phyloP scores from a whole-genome alignment of 2,888 invertebrate genomes.

The Homarus gammarus region DNA sequence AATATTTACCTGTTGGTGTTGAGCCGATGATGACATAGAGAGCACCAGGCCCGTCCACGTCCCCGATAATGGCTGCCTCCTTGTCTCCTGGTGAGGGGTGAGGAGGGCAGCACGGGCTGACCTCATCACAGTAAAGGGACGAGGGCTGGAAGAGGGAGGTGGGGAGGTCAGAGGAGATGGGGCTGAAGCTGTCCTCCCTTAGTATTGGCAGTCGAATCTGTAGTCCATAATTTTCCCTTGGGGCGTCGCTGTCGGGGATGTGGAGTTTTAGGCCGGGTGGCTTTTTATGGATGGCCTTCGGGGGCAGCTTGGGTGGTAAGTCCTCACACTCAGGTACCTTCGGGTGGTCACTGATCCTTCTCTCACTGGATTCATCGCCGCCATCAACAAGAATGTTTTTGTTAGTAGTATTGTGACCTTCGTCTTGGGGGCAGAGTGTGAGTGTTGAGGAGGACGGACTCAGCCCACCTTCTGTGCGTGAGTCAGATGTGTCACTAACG shows the following conservation, averaged over 20 bases:
- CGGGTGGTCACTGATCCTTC: not conserved
- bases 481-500: not conserved
- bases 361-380: not conserved
- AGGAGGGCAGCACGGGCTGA: not conserved
- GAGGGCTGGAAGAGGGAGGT: not conserved
- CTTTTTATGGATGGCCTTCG: not conserved
- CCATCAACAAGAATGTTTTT: not conserved
- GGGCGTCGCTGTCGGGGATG: not conserved
- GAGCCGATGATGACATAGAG: slow-evolving; percentile 49
- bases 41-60: slow-evolving; percentile 9
- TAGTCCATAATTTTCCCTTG: slow-evolving; percentile 33
- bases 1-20: not conserved
- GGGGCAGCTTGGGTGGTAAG: slow-evolving; percentile 20
- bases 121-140: no score
- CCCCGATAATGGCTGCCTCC: not conserved
- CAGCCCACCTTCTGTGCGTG: not conserved
- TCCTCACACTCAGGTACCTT: not conserved
- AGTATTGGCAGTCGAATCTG: slow-evolving; percentile 26
- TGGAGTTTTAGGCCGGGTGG: slow-evolving; percentile 24
- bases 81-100: not conserved
- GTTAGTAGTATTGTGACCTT: not conserved
- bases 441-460: slow-evolving; percentile 43
- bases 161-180: not conserved
- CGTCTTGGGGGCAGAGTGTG: slow-evolving; percentile 40
- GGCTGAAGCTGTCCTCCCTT: not conserved